Base-by-base conservation (phyloP, 2,113 vertebrate species). In the Myotis lucifugus region DNA sequence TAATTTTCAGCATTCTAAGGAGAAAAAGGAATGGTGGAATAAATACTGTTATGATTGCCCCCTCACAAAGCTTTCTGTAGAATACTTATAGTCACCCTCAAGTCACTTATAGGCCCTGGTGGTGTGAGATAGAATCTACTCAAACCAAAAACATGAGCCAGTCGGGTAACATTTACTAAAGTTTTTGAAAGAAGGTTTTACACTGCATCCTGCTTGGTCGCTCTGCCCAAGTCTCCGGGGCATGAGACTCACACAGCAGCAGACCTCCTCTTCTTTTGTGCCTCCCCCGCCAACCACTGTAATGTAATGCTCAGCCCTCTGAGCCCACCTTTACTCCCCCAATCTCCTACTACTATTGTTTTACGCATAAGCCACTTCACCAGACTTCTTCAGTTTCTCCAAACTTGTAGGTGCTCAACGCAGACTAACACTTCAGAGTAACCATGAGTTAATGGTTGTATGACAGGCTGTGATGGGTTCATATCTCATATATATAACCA, bases 1-100 rank as follows among this genome's bases (percentile, higher is more conserved):
- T 72, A 37, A 52, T 90, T 56, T 52, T 76, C 77, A 90, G 77
- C 59, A 32, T 72, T 85, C 67, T 69, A 42, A 88, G 73, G 96
- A 94, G 17, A 54, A 61, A 73, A 76, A 76, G 18, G 11, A 83
- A 74, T 52, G 67, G 29, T 83, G 56, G n/a, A 66, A 83, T 87
- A 27, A 90, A 87, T 7, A 69, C 2, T 52, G 13, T 72, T 82
- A 76, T 8, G 15, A 66, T 27, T 19, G 27, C 12, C 37, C 14
- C 17, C 42, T 42, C 50, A 79, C 61, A 50, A 82, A 91, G 73
- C 32, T 83, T 64, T 91, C 77, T 66, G 15, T 40, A 29, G 15
- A 66, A 19, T 81, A 46, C 85, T 59, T 56, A 32, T 0, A 25
- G 27, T 92, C 29, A 69, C 2, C 34, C 34, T 54, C 37, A 81